Base-by-base conservation (phyloP, 2,113 vertebrate species). In the Stigmatopora argus region DNA sequence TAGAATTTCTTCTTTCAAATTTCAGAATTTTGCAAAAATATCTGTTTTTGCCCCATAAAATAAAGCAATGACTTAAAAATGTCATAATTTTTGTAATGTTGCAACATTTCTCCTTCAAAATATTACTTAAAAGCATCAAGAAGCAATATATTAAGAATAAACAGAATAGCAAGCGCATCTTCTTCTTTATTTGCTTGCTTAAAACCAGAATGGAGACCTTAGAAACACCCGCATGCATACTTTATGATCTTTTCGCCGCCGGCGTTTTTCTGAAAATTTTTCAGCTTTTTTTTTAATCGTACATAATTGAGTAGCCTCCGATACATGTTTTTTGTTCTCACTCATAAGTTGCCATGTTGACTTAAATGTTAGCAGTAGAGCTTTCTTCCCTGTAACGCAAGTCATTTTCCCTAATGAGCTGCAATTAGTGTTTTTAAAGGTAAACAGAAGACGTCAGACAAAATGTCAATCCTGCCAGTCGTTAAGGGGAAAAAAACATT, bases 261-360 rank as follows among this genome's bases (percentile, higher is more conserved):
- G 78, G 83, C 78, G 47, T 67, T 74, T 84, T 78, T 66, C 61
- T 56, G 67, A 75, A 80, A 81, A 83, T 17, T 53, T n/a, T 69
- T 55, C 83, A 71, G 82, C 78, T 80, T 77, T 86, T 78, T 31
- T 31, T n/a, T 31, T 31, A 1, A 71, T 69, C 66, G 68, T 78
- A 77, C 80, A 87, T 89, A 84, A 84, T 73, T 87, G 70, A 89
- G 76, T 70, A 59, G 67, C 58, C 71, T 75, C 69, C 70, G 66
- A 73, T 79, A 68, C 62, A 67, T 81, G 67, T 69, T 80, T 84
- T 81, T 73, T 82, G 59, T 72, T 57, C 82, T 65, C 56, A 61
- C 58, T 31, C 64, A 23, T 38, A 56, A 69, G 14, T 45, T 12
- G 17, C 15, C 15, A 26, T 35, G 18, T 31, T 45, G 17, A 31